Conservation (phyloP, 2,797 vertebrate species). For the Anas flavirostris region DNA sequence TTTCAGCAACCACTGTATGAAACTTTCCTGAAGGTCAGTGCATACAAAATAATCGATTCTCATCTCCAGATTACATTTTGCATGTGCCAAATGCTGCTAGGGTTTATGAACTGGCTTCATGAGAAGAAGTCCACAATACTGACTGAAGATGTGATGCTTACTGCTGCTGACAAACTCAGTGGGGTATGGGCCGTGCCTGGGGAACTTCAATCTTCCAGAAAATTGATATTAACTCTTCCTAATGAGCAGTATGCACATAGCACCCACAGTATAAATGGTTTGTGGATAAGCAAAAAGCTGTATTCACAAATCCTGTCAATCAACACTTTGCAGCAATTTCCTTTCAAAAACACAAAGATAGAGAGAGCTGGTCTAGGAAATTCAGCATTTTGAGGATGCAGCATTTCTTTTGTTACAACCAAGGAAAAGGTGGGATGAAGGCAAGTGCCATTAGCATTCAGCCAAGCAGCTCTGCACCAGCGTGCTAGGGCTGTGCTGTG, state of each 20-base stretch:
- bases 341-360: background rate
- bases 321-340: slow-evolving; percentile 21
- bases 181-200: background rate
- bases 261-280: background rate
- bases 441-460: background rate
- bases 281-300: slow-evolving; percentile 24
- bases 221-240: slow-evolving; percentile 6
- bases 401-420: background rate
- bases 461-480: background rate
- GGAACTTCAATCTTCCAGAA: background rate
- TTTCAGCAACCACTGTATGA: background rate
- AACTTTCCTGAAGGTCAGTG: background rate
- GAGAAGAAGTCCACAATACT: background rate
- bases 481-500: background rate
- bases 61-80: background rate
- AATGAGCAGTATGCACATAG: background rate
- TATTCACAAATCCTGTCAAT: slow-evolving; percentile 22
- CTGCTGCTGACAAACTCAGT: background rate
- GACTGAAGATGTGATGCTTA: background rate
- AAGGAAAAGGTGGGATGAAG: background rate
- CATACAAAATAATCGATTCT: background rate
- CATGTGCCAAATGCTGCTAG: background rate
- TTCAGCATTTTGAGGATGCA: slow-evolving; percentile 1
- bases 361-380: slow-evolving; percentile 5
- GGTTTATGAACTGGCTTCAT: background rate